Evolutionary conservation across 2,797 vertebrate species (phyloP).

Genomic region (Moxostoma hubbsi): DNA sequence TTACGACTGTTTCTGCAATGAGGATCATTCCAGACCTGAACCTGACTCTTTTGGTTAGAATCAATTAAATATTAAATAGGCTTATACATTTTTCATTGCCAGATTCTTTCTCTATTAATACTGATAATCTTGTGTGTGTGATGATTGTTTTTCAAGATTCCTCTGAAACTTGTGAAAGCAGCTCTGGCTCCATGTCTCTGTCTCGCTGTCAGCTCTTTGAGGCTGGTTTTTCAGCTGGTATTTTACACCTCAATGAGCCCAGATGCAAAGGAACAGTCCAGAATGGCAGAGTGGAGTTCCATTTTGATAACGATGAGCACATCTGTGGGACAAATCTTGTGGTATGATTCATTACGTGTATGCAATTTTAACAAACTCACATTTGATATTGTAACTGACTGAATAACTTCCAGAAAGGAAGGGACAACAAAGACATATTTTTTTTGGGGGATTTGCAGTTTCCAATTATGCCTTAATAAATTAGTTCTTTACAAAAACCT

Average conservation of each 20-base stretch:
- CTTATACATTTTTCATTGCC: no score
- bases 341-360: constrained; percentile 32
- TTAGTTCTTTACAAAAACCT: no score
- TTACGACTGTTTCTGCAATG: constrained; percentile 59
- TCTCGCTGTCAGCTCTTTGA: constrained; percentile 63
- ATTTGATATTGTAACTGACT: no score
- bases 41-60: constrained; percentile 45
- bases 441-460: no score
- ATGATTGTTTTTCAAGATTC: no score
- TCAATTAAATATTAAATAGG: no score
- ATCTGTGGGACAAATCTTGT: constrained; percentile 56
- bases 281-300: constrained; percentile 57
- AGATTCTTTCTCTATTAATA: no score
- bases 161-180: constrained; percentile 45
- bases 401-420: background rate
- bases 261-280: constrained; percentile 51
- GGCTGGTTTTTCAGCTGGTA: constrained; percentile 41
- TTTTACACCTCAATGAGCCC: constrained; percentile 59
- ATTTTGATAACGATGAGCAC: constrained; percentile 45
- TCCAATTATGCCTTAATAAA: background rate
- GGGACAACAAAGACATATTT: no score
- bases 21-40: constrained; percentile 11
- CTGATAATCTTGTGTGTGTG: no score
- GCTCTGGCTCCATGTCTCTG: constrained; percentile 48
- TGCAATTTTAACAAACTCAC: background rate